Percentiles rank a stretch among this genome's conserved stretches.
Evolutionary conservation across 2,888 invertebrate genomes (phyloP).

Genomic region (Polyommatus iphigenia): DNA sequence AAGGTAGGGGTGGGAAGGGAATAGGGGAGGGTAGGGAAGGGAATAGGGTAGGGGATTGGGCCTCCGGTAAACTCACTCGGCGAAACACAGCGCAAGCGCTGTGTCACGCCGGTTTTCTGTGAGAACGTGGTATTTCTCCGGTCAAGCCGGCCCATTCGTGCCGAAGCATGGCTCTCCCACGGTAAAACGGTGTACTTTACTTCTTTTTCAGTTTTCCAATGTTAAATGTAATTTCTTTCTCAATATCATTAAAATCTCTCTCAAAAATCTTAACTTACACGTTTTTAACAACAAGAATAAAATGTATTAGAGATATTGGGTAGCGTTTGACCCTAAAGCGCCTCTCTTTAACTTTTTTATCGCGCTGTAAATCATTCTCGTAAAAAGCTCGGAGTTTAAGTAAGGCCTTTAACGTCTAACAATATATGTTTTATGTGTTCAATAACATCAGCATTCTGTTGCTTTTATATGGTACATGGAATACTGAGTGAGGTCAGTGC

Average conservation of each 20-base stretch:
- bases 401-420: conserved; percentile 17
- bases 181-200: no score
- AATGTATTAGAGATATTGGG: background rate
- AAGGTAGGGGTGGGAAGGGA: no score
- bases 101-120: no score
- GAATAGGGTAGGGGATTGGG: no score
- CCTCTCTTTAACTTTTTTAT: conserved; percentile 10
- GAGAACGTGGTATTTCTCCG: no score
- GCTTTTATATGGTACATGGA: background rate
- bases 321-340: background rate
- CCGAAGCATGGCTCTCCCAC: no score
- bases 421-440: conserved; percentile 19
- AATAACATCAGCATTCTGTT: conserved; percentile 5
- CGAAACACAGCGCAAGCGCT: no score
- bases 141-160: no score
- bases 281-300: background rate
- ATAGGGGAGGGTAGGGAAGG: no score
- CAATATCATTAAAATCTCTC: background rate
- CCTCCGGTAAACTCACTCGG: no score
- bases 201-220: no score
- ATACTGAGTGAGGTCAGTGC: background rate
- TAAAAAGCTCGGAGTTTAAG: conserved; percentile 21
- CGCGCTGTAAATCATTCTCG: conserved; percentile 20
- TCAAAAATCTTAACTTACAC: background rate
- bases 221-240: background rate